A percentile compares a stretch with the other conserved stretches of the same genome.
Conservation (phyloP, 2,888 invertebrate species). For the Aphodius granarius region DNA sequence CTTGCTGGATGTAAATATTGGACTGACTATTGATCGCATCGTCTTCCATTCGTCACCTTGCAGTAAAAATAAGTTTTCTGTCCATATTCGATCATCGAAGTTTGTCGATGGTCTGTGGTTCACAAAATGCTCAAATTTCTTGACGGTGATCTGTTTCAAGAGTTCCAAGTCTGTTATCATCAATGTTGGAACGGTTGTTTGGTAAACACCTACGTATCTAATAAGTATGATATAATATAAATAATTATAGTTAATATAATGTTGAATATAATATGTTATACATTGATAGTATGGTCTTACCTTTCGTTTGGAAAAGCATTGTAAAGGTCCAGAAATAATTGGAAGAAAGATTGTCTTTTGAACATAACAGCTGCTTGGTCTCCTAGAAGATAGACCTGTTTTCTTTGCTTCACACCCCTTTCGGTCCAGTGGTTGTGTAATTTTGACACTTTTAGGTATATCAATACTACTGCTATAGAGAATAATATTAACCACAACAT, state of each 20-base stretch:
- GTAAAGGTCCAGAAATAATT: slow-evolving; percentile 16
- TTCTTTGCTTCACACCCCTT: slow-evolving; percentile 20
- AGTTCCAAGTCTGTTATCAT: slow-evolving; percentile 42
- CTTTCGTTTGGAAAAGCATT: slow-evolving; percentile 23
- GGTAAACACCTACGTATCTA: slow-evolving; percentile 39
- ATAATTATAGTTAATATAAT: no score
- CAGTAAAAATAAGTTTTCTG: slow-evolving; percentile 32
- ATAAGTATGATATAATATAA: slow-evolving; percentile 9
- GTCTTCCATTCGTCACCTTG: slow-evolving; percentile 43
- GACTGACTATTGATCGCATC: slow-evolving; percentile 53
- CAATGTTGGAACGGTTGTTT: slow-evolving; percentile 34
- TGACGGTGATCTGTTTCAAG: slow-evolving; percentile 48
- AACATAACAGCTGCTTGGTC: slow-evolving; percentile 23
- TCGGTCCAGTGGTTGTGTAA: slow-evolving; percentile 26
- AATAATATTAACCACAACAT: not conserved
- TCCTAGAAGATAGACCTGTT: slow-evolving; percentile 26
- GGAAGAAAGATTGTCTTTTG: slow-evolving; percentile 7
- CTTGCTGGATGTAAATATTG: slow-evolving; percentile 46
- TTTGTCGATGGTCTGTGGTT: slow-evolving; percentile 43
- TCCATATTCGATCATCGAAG: slow-evolving; percentile 36
- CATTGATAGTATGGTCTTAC: slow-evolving; percentile 18
- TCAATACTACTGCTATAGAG: not conserved
- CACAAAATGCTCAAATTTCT: slow-evolving; percentile 50
- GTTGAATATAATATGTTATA: no score
- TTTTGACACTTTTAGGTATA: slow-evolving; percentile 17